Conservation (phyloP, 2,888 invertebrate species). For the Andrena camellia region DNA sequence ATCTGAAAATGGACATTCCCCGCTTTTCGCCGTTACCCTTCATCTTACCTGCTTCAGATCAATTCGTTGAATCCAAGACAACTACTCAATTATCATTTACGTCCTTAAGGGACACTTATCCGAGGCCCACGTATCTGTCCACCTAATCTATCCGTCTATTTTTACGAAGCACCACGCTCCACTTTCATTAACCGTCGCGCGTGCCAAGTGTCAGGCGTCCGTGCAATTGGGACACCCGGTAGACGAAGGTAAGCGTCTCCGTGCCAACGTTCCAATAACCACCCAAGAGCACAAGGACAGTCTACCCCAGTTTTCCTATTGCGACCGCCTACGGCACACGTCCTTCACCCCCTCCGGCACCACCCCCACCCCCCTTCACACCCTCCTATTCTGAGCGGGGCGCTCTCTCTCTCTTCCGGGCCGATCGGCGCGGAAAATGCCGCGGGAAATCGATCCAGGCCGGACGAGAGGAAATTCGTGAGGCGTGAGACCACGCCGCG, state of each 20-base stretch:
- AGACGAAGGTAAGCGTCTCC: slow-evolving; percentile 80
- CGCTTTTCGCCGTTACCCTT: no score
- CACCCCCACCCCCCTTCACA: slow-evolving; percentile 28
- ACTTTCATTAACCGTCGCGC: slow-evolving; percentile 53
- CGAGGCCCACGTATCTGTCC: slow-evolving; percentile 6
- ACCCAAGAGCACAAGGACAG: slow-evolving; percentile 84
- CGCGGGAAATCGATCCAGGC: slow-evolving; percentile 72
- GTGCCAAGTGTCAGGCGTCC: slow-evolving; percentile 63
- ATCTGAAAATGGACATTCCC: no score
- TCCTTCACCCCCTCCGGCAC: slow-evolving; percentile 68
- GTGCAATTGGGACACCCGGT: slow-evolving; percentile 72
- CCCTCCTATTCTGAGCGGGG: slow-evolving; percentile 20
- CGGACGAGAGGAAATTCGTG: slow-evolving; percentile 73
- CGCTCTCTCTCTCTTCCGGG: slow-evolving; percentile 77
- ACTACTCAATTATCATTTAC: background rate
- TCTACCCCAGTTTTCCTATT: slow-evolving; percentile 84
- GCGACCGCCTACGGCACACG: slow-evolving; percentile 79
- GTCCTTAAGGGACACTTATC: background rate
- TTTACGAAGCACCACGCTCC: slow-evolving; percentile 52
- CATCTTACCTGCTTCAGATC: no score
- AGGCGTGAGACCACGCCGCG: slow-evolving; percentile 71
- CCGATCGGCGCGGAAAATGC: slow-evolving; percentile 80
- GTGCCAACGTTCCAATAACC: slow-evolving; percentile 84
- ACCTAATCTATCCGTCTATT: slow-evolving; percentile 30
- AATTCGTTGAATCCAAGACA: no score